phyloP scores from a whole-genome alignment of 2,113 vertebrate species.

The Plotosus lineatus region DNA sequence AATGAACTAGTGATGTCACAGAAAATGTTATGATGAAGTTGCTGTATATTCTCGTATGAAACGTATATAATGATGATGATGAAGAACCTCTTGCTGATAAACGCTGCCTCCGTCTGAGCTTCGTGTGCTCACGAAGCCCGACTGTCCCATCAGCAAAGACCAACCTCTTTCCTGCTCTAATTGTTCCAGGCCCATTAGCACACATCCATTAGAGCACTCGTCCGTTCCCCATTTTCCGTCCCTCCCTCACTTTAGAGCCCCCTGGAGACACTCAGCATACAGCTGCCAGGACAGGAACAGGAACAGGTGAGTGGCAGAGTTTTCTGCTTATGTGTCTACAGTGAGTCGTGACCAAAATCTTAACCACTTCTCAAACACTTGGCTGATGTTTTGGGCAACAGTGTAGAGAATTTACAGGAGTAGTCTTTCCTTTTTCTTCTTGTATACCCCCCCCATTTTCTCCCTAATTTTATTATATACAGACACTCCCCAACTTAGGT shows the following conservation, averaged over 20 bases:
- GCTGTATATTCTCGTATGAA: too few species aligned
- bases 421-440: too few species aligned
- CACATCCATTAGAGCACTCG: conserved; percentile 67
- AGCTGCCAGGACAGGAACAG: conserved; percentile 43
- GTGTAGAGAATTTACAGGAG: not conserved
- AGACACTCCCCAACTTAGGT: too few species aligned
- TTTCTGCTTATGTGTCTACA: not conserved
- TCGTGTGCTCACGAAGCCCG: conserved; percentile 34
- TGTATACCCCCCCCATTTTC: too few species aligned
- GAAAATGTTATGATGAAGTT: too few species aligned
- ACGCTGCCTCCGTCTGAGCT: not conserved
- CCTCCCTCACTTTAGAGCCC: conserved; percentile 71
- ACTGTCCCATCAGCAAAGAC: conserved; percentile 44
- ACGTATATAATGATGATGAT: too few species aligned
- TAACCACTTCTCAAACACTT: not conserved
- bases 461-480: too few species aligned
- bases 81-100: not conserved
- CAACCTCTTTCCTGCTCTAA: conserved; percentile 72
- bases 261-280: conserved; percentile 65
- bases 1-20: too few species aligned
- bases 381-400: not conserved
- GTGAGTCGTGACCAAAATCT: not conserved
- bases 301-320: conserved; percentile 42
- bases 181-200: conserved; percentile 66
- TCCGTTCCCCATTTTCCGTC: conserved; percentile 40